Conservation (phyloP, 2,888 invertebrate genomes). For the Neoscelio sp. region DNA sequence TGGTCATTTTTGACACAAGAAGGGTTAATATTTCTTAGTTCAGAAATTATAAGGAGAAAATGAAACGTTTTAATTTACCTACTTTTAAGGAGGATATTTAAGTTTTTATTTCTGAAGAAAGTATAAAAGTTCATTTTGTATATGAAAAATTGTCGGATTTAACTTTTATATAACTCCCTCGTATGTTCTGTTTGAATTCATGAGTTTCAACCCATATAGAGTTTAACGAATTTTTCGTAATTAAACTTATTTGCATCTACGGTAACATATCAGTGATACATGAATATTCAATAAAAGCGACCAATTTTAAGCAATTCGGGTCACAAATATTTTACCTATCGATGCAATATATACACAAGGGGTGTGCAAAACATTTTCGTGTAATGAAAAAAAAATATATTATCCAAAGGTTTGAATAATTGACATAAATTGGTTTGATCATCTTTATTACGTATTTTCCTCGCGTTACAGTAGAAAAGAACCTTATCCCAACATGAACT, state of each 20-base stretch:
- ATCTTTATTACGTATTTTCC: slow-evolving; percentile 48
- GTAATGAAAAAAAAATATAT: too few relatives aligned
- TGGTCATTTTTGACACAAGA: too few relatives aligned
- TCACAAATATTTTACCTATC: slow-evolving; percentile 4
- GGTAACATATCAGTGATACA: slow-evolving; percentile 2
- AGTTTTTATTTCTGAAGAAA: too few relatives aligned
- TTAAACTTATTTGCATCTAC: slow-evolving; percentile 5
- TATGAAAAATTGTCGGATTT: background rate
- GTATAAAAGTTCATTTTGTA: background rate
- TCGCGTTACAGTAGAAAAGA: slow-evolving; percentile 26
- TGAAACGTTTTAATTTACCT: too few relatives aligned
- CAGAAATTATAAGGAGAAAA: too few relatives aligned
- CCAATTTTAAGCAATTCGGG: background rate
- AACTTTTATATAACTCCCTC: background rate
- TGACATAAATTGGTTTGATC: slow-evolving; percentile 14
- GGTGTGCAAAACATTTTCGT: background rate
- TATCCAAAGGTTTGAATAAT: slow-evolving; percentile 11
- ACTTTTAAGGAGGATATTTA: too few relatives aligned
- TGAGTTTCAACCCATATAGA: background rate
- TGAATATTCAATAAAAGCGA: slow-evolving; percentile 14
- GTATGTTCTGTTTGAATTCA: background rate
- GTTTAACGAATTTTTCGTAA: background rate
- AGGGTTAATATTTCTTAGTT: too few relatives aligned
- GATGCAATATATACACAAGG: background rate
- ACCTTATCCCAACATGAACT: slow-evolving; percentile 43